phyloP scores from a whole-genome alignment of 2,888 invertebrate genomes.

The Patella ulyssiponensis region DNA sequence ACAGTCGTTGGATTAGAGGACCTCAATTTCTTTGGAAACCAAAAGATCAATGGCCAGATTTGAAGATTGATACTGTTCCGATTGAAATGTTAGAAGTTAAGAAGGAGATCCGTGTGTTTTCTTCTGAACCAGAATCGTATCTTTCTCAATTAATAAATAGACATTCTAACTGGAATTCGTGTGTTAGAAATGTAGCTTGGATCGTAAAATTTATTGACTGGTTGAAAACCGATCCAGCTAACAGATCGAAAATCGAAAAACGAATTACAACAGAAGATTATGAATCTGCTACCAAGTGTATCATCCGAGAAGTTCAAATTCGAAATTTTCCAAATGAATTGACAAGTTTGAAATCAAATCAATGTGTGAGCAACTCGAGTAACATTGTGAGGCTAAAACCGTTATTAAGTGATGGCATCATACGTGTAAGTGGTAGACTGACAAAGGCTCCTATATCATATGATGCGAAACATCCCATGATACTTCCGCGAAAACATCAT shows the following conservation, averaged over 20 bases:
- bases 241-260: background rate
- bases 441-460: background rate
- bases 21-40: background rate
- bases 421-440: background rate
- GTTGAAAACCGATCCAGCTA: background rate
- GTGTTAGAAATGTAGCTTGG: background rate
- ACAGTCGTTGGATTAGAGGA: background rate
- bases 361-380: background rate
- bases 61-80: background rate
- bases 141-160: background rate
- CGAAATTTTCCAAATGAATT: conserved; percentile 3
- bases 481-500: background rate
- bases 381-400: background rate
- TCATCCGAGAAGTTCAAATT: background rate
- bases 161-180: background rate
- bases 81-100: background rate
- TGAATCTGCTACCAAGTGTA: background rate
- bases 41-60: background rate
- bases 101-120: background rate
- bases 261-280: background rate
- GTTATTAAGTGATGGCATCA: background rate
- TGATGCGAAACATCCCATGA: background rate
- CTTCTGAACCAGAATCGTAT: background rate
- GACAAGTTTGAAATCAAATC: background rate
- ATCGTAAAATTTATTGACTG: background rate